Evolutionary conservation across 2,888 invertebrate species (phyloP), one percentile per base, ranked within the genome.

Genomic region (Chironomus riparius): DNA sequence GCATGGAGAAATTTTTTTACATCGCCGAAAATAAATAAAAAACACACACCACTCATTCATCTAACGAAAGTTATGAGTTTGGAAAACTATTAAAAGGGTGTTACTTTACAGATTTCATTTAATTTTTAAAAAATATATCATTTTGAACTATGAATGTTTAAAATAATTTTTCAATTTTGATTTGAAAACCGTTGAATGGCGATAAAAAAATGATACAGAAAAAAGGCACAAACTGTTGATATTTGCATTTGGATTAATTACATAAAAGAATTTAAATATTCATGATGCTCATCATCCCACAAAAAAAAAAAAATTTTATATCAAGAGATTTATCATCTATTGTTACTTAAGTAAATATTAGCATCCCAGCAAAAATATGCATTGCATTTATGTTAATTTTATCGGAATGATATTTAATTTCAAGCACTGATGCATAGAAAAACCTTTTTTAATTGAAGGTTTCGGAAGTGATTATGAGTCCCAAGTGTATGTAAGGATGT

Each of bases 31-130:
- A 38, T 5, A 4, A 5, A 5, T 28, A 38, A 10, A 38, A 38
- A 3, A 28, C 10, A 38, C 38, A 38, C 38, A 38, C 7, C 38
- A 38, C 38, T 38, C 38, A 38, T 38, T 38, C 38, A 38, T 38
- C 38, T 48, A 12, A 70, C 13, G 48, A 47, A 47, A 70, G 13
- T 70, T 70, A 70, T 70, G 70, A 48, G 70, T 70, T 70, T 24
- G 15, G 70, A 22, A 70, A 70, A 47, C 70, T 47, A 70, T 70
- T 47, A 47, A 70, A 47, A 70, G 70, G 70, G 70, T 38, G 38
- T 47, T 70, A 21, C 48, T 28, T 28, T 24, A 3, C 3, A 18
- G 13, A 12, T 24, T 22, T 22, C 24, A 4, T 38, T 68, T 68
- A 28, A 38, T 10, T 38, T 38, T 38, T 38, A 38, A 38, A 38